phyloP scores from a whole-genome alignment of 2,113 vertebrate species.

The Cyprinodon variegatus region DNA sequence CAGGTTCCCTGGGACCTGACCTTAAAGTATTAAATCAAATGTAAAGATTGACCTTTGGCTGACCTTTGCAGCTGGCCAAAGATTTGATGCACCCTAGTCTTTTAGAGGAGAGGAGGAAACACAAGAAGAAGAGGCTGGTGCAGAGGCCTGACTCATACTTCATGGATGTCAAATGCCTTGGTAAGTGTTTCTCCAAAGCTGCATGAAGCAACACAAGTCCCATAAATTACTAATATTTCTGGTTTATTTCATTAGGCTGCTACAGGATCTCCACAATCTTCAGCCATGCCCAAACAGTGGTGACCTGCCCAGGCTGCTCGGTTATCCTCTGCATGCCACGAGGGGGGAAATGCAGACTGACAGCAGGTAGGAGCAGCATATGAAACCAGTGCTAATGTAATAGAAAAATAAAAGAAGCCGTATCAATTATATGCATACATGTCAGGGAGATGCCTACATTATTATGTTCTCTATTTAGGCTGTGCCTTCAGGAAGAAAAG shows the following conservation, averaged over 20 bases:
- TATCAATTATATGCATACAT: not conserved
- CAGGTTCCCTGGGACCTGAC: not conserved
- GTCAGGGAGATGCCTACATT: not conserved
- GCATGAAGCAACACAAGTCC: accelerated
- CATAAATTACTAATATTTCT: not conserved
- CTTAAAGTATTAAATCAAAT: not conserved
- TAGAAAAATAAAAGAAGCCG: not conserved
- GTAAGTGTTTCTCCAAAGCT: constrained; percentile 41
- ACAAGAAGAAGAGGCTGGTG: constrained; percentile 91
- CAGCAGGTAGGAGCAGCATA: constrained; percentile 65
- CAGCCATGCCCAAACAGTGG: constrained; percentile 81
- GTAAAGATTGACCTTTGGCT: not conserved
- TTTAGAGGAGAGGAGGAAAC: constrained; percentile 82
- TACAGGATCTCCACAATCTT: constrained; percentile 83
- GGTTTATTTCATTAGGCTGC: constrained; percentile 65
- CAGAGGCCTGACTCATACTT: constrained; percentile 90
- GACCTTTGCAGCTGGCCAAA: constrained; percentile 72
- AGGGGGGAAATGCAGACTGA: constrained; percentile 81
- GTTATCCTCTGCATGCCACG: constrained; percentile 77
- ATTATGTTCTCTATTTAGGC: constrained; percentile 46
- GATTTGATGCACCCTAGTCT: constrained; percentile 86
- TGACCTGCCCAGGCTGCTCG: constrained; percentile 77
- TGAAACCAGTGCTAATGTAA: not conserved
- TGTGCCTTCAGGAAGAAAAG: constrained; percentile 78
- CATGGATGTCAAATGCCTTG: constrained; percentile 89